Conservation (phyloP, 1,140 invertebrate species). For the Acromyrmex charruanus region DNA sequence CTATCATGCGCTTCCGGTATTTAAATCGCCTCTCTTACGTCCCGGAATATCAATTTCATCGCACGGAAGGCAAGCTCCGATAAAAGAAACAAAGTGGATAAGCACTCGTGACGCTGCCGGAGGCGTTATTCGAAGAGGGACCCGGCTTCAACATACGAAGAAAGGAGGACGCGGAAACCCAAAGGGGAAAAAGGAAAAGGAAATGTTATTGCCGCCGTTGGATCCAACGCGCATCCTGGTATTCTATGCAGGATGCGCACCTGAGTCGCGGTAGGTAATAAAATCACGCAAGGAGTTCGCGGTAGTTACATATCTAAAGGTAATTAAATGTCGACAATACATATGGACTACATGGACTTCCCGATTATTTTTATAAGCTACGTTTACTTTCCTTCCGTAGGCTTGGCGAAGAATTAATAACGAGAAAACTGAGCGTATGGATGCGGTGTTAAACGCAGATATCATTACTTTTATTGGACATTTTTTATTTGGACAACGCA, state of each 20-base stretch:
- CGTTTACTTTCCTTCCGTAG: neutral
- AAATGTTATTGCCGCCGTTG: conserved; percentile 59
- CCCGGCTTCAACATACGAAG: conserved; percentile 32
- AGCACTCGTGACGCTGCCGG: conserved; percentile 66
- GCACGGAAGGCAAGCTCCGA: conserved; percentile 23
- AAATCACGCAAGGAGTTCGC: conserved; percentile 58
- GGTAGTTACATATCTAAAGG: conserved; percentile 34
- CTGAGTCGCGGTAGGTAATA: conserved; percentile 51
- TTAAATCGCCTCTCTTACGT: conserved; percentile 50
- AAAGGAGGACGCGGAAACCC: conserved; percentile 12
- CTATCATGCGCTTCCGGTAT: conserved; percentile 45
- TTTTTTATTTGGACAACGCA: neutral
- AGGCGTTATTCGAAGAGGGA: conserved; percentile 45
- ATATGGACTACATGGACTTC: conserved; percentile 40
- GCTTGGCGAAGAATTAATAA: neutral
- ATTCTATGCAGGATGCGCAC: conserved; percentile 66
- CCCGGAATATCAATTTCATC: conserved; percentile 70
- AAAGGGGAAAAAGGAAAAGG: conserved; percentile 40
- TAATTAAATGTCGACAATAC: conserved; percentile 59
- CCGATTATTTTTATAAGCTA: conserved; percentile 29
- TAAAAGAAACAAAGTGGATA: conserved; percentile 71
- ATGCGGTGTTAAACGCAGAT: conserved; percentile 1
- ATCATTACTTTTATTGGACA: neutral
- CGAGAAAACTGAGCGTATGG: neutral
- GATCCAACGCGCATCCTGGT: conserved; percentile 42